These are phyloP conservation scores for Xylophagus ater DNA, from an alignment of 2,888 invertebrate species.

Conservation along the genomic window DNA sequence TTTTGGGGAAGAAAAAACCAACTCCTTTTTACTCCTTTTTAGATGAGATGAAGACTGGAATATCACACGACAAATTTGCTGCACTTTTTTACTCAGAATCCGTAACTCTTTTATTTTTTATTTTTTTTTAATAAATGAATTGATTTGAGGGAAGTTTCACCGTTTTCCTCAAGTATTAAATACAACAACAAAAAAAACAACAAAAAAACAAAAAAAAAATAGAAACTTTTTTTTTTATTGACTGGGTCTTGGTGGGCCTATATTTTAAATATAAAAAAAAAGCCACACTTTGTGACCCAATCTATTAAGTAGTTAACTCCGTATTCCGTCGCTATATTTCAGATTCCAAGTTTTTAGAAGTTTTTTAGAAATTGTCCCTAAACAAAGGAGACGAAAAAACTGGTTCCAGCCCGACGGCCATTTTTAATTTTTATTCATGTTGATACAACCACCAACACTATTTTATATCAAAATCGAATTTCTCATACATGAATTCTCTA, in stretches of 20 bases:
- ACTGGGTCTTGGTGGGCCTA: constrained; percentile 8
- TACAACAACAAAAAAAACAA: constrained; percentile 28
- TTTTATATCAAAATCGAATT: too few species aligned
- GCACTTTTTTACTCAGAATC: too few species aligned
- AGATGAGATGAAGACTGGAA: too few species aligned
- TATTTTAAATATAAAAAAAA: neutral
- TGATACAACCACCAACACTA: too few species aligned
- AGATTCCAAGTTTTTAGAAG: neutral
- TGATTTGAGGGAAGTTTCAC: too few species aligned
- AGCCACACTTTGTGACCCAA: constrained; percentile 8
- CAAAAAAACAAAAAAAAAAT: constrained; percentile 9
- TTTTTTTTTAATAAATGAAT: too few species aligned
- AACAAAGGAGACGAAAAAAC: constrained; percentile 62
- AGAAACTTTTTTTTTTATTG: neutral
- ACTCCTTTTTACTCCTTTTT: too few species aligned
- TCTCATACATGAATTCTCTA: too few species aligned
- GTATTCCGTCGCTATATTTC: neutral
- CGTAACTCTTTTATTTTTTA: too few species aligned
- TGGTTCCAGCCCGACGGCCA: constrained; percentile 63
- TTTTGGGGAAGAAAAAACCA: too few species aligned
- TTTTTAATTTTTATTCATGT: constrained; percentile 52
- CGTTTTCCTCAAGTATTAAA: constrained; percentile 18
- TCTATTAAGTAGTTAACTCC: neutral
- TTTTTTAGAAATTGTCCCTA: constrained; percentile 27
- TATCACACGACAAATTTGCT: too few species aligned